Conservation (phyloP, 2,797 vertebrate genomes). For the Pyrrhura leucotis region DNA sequence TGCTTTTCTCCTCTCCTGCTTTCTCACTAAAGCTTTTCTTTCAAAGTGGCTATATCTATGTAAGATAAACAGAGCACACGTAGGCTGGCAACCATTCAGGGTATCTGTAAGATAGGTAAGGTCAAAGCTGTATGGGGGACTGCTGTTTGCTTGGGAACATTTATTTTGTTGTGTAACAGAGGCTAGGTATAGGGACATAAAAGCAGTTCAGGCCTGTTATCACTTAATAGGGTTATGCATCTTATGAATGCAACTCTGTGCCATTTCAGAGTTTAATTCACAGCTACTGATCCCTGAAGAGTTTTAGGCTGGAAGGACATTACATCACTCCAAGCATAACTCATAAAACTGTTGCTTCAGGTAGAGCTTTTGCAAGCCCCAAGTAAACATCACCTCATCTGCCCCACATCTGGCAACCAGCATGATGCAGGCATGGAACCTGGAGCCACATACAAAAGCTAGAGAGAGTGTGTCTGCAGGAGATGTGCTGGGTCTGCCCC, state of each 20-base stretch:
- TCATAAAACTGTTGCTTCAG: neutral
- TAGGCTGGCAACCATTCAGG: neutral
- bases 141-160: neutral
- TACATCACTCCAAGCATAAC: neutral
- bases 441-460: no score
- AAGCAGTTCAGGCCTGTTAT: neutral
- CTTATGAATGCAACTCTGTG: neutral
- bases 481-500: neutral
- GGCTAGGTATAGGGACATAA: neutral
- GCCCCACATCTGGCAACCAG: neutral
- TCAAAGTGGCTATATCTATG: neutral
- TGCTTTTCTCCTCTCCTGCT: neutral
- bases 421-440: fast-evolving
- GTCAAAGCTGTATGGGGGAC: neutral
- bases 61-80: neutral
- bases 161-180: neutral
- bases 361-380: neutral
- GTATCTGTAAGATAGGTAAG: neutral
- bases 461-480: neutral
- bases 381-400: neutral
- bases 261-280: neutral
- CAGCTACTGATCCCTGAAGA: fast-evolving
- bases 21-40: neutral
- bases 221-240: neutral
- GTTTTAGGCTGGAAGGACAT: neutral